These are phyloP conservation scores for Myotis davidii DNA, from an alignment of 2,113 vertebrate species.

Conservation along the genomic window DNA sequence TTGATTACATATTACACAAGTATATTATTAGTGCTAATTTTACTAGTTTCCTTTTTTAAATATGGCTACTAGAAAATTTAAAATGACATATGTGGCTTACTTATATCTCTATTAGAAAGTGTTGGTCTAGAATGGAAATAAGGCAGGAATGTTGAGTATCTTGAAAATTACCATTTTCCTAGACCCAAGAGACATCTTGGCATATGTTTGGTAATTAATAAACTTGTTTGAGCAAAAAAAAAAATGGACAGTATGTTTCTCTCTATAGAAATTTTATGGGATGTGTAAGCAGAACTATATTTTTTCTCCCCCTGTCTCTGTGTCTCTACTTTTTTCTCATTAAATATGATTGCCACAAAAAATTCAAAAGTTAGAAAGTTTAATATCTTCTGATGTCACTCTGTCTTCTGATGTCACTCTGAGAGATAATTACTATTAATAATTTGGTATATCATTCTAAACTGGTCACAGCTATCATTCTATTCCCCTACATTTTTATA, in stretches of 20 bases:
- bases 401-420: background rate
- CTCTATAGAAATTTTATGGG: background rate
- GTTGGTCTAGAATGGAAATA: background rate
- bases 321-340: background rate
- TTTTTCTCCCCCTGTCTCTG: background rate
- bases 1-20: background rate
- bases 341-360: background rate
- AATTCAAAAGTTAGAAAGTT: background rate
- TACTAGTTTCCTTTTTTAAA: background rate
- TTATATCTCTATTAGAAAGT: background rate
- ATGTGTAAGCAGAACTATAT: background rate
- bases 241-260: background rate
- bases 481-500: background rate
- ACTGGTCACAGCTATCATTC: background rate
- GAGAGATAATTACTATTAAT: background rate
- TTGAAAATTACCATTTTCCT: background rate
- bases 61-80: background rate
- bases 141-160: background rate
- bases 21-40: background rate
- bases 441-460: background rate
- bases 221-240: background rate
- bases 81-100: background rate
- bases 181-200: background rate
- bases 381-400: background rate
- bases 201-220: slow-evolving; percentile 1